Evolutionary conservation across 64 coral and sea anemone genomes (phyloP), one percentile per base, ranked within the genome.

Genomic region (Astreopora myriophthalma): DNA sequence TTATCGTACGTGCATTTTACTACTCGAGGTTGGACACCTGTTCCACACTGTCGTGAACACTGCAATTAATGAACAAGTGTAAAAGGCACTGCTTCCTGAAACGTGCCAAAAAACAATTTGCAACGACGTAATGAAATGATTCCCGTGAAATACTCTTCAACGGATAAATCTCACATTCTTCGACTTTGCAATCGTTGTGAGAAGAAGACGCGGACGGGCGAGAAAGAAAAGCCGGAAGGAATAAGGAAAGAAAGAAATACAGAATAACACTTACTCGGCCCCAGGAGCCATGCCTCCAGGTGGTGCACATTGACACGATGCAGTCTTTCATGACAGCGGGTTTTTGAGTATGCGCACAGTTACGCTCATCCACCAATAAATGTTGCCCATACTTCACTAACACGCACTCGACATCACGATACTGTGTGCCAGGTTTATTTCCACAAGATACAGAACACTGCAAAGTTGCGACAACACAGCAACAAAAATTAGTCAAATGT

Each of bases 241-340:
- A 44, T 11, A 44, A 44, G 40, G 40, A 44, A n/a, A 44, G 40
- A 44, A 44, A 44, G 6, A 44, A 44, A 44, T 11, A 44, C 40
- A 34, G 10, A 31, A 42, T 40, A 22, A 55, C 10, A 11, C 90
- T 85, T 76, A 92, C 90, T 61, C 34, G 34, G 20, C 90, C 90
- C 90, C 90, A 92, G 30, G 69, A 34, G 26, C 90, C 90, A 34
- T 85, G 80, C 33, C 73, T 92, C 90, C 90, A 92, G 17, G 69
- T 85, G 7, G 90, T 92, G 19, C 90, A 92, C 31, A 81, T 19
- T 74, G 68, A 40, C 3, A 91, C 61, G 13, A 5, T 11, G 61
- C 90, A 92, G n/a, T 44, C 23, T 8, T 73, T 2, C 48, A 52
- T 49, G 12, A 48, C 33, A 29, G 76, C 23, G 39, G 89, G 89